phyloP scores from a whole-genome alignment of 2,888 invertebrate species.

The Hoplodrina blanda region DNA sequence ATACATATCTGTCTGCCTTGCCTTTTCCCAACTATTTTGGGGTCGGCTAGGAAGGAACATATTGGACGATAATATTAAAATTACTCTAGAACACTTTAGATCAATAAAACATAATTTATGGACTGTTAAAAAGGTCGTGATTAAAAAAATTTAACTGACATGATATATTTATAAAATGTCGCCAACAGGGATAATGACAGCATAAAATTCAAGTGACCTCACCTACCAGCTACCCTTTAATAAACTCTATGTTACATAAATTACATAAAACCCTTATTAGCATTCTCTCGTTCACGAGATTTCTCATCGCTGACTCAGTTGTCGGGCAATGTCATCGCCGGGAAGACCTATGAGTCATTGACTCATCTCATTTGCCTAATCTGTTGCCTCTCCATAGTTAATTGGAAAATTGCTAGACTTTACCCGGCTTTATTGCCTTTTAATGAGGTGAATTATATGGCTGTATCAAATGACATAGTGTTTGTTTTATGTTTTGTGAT shows the following conservation, averaged over 20 bases:
- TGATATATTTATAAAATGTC: constrained; percentile 1
- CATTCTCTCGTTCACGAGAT: constrained; percentile 48
- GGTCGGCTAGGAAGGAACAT: no score
- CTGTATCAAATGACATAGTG: constrained; percentile 40
- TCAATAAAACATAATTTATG: neutral
- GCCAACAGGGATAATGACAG: constrained; percentile 17
- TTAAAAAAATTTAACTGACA: neutral
- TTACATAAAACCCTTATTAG: constrained; percentile 56
- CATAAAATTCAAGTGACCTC: constrained; percentile 35
- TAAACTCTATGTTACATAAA: constrained; percentile 46
- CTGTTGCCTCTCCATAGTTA: constrained; percentile 32
- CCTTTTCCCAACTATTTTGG: no score
- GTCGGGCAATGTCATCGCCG: constrained; percentile 55
- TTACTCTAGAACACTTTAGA: neutral
- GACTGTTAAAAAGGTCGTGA: neutral
- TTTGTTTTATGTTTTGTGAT: constrained; percentile 12
- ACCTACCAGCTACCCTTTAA: constrained; percentile 33
- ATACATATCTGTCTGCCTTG: no score
- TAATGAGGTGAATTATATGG: constrained; percentile 41
- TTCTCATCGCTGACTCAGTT: constrained; percentile 59
- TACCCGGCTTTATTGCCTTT: constrained; percentile 51
- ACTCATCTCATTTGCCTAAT: constrained; percentile 48
- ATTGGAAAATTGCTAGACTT: constrained; percentile 60
- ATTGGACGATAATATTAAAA: no score
- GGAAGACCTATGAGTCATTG: constrained; percentile 50